Percentiles rank a stretch among this genome's conserved stretches.
Evolutionary conservation across 2,888 invertebrate species (phyloP).

Genomic region (Tholera decimalis): DNA sequence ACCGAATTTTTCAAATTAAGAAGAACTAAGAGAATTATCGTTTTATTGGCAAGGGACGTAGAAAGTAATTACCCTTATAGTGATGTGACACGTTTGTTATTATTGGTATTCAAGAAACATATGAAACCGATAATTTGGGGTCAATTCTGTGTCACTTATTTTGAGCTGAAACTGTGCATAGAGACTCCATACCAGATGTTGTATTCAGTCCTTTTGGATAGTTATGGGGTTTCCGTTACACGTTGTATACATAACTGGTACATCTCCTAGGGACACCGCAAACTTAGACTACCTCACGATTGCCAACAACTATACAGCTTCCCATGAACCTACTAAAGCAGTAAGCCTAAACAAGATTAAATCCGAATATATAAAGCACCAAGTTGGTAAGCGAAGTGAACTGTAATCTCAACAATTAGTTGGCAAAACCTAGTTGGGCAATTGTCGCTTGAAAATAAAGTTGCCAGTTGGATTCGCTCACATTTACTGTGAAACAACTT

Average conservation of each 20-base stretch:
- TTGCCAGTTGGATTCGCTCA: conserved; percentile 80
- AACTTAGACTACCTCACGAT: conserved; percentile 5
- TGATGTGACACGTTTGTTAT: too few relatives aligned
- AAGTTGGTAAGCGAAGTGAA: conserved; percentile 76
- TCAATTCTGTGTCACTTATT: too few relatives aligned
- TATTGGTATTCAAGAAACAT: too few relatives aligned
- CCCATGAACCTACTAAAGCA: conserved; percentile 33
- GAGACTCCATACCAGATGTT: too few relatives aligned
- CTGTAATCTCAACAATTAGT: conserved; percentile 87
- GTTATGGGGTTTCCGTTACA: too few relatives aligned
- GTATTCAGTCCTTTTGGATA: too few relatives aligned
- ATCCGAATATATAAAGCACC: conserved; percentile 73
- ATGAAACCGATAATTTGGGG: too few relatives aligned
- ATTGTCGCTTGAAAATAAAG: conserved; percentile 89
- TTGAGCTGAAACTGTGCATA: too few relatives aligned
- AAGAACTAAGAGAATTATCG: too few relatives aligned
- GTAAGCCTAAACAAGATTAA: conserved; percentile 67
- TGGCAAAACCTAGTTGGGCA: conserved; percentile 85
- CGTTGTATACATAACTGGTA: not conserved
- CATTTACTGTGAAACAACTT: conserved; percentile 73
- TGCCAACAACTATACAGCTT: conserved; percentile 15
- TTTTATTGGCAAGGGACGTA: too few relatives aligned
- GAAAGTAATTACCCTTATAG: too few relatives aligned
- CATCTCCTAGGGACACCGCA: not conserved
- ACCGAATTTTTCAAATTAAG: too few relatives aligned